Conservation (phyloP, 1,140 invertebrate genomes). For the Fopius arisanus region DNA sequence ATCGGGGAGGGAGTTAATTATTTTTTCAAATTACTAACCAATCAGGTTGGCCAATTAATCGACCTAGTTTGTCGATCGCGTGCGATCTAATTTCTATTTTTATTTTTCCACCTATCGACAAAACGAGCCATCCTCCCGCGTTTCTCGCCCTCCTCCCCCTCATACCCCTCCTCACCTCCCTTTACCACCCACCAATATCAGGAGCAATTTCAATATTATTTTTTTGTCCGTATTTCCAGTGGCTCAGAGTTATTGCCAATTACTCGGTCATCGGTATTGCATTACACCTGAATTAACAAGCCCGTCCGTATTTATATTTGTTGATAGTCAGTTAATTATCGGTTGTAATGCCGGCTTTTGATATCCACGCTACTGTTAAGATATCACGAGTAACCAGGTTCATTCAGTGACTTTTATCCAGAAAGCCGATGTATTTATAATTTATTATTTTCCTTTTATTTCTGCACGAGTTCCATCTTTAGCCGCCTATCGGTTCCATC, state of each 20-base stretch:
- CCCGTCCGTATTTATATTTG: neutral
- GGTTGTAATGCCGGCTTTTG: conserved; percentile 50
- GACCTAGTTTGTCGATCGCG: conserved; percentile 40
- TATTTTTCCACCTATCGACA: conserved; percentile 54
- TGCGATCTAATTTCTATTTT: conserved; percentile 49
- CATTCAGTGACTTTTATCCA: neutral
- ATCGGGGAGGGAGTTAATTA: neutral
- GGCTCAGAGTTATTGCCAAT: neutral
- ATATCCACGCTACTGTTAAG: conserved; percentile 51
- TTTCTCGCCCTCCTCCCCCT: conserved; percentile 35
- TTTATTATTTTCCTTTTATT: too few species aligned
- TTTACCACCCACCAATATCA: conserved; percentile 2
- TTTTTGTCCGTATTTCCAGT: neutral
- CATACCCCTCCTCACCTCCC: neutral
- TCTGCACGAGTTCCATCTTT: too few species aligned
- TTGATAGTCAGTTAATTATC: conserved; percentile 1
- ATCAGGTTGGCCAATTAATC: conserved; percentile 20
- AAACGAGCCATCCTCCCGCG: conserved; percentile 54
- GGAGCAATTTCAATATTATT: conserved; percentile 7
- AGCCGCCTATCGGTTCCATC: too few species aligned
- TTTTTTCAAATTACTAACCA: neutral
- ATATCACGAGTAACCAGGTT: conserved; percentile 47
- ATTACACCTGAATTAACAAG: neutral
- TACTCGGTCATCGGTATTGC: neutral
- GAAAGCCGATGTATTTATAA: too few species aligned